A percentile compares a stretch with the other conserved stretches of the same genome.
Evolutionary conservation across 2,888 invertebrate species (phyloP).

Genomic region (Tortricodes alternella): DNA sequence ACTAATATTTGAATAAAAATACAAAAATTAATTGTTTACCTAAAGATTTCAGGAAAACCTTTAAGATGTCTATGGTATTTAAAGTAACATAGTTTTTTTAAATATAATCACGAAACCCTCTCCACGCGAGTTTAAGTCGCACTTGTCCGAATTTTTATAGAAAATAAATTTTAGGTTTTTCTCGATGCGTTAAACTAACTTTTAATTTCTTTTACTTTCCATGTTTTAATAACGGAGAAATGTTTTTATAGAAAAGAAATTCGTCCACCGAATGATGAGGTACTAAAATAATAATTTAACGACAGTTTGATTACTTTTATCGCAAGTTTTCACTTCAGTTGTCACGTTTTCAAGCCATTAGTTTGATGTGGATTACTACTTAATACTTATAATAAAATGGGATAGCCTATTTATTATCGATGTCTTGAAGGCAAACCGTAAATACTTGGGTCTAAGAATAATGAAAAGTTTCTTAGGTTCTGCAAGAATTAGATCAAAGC

Average conservation of each 20-base stretch:
- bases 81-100: too few relatives aligned
- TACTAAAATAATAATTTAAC: constrained; percentile 76
- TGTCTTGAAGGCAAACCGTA: constrained; percentile 46
- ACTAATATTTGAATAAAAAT: too few relatives aligned
- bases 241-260: constrained; percentile 43
- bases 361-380: constrained; percentile 78
- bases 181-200: constrained; percentile 8
- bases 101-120: too few relatives aligned
- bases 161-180: constrained; percentile 1
- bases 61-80: too few relatives aligned
- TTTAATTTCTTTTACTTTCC: constrained; percentile 11
- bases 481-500: constrained; percentile 5
- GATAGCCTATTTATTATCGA: constrained; percentile 73
- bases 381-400: constrained; percentile 43
- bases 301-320: constrained; percentile 82
- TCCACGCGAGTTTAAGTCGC: too few relatives aligned
- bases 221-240: constrained; percentile 29
- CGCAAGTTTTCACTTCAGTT: constrained; percentile 77
- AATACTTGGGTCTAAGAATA: constrained; percentile 42
- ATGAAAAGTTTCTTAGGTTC: neutral
- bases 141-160: too few relatives aligned
- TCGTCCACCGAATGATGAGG: constrained; percentile 55
- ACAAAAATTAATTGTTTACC: too few relatives aligned
- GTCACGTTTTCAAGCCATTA: constrained; percentile 78
- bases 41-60: too few relatives aligned